phyloP scores from a whole-genome alignment of 2,888 invertebrate species.

The Nephrotoma appendiculata region DNA sequence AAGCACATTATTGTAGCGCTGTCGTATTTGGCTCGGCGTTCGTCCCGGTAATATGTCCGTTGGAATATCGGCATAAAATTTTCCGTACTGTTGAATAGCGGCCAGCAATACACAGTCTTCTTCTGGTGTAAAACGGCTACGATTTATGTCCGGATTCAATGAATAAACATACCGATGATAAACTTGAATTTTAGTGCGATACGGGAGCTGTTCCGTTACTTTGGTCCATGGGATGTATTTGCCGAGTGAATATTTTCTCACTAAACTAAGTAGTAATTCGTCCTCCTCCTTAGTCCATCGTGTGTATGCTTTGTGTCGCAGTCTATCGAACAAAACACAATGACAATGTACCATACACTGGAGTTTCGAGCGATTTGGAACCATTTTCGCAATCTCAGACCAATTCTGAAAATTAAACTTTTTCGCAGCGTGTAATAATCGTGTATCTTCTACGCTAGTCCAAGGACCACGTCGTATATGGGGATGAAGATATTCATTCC shows the following conservation, averaged over 20 bases:
- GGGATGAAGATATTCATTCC: slow-evolving; percentile 57
- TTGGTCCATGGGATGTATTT: slow-evolving; percentile 60
- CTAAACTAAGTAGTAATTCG: slow-evolving; percentile 41
- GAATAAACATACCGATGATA: slow-evolving; percentile 37
- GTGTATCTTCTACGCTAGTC: slow-evolving; percentile 36
- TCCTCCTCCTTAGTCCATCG: slow-evolving; percentile 60
- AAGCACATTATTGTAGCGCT: slow-evolving; percentile 40
- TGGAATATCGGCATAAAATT: slow-evolving; percentile 41
- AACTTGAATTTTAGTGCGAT: slow-evolving; percentile 48
- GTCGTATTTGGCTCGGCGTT: slow-evolving; percentile 43
- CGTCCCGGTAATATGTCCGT: slow-evolving; percentile 44
- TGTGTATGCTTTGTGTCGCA: slow-evolving; percentile 15
- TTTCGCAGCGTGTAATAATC: slow-evolving; percentile 28
- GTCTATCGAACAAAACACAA: slow-evolving; percentile 29
- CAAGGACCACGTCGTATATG: slow-evolving; percentile 43
- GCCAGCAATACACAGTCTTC: slow-evolving; percentile 53
- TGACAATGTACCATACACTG: slow-evolving; percentile 54
- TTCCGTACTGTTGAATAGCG: slow-evolving; percentile 44
- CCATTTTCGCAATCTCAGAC: slow-evolving; percentile 42
- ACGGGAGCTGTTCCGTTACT: slow-evolving; percentile 45
- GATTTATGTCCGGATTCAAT: slow-evolving; percentile 34
- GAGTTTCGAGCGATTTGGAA: slow-evolving; percentile 48
- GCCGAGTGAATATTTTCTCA: slow-evolving; percentile 48
- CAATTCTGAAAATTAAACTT: slow-evolving; percentile 43
- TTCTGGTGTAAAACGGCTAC: slow-evolving; percentile 46